phyloP scores from a whole-genome alignment of 2,113 vertebrate genomes.

The Zosterops lateralis region DNA sequence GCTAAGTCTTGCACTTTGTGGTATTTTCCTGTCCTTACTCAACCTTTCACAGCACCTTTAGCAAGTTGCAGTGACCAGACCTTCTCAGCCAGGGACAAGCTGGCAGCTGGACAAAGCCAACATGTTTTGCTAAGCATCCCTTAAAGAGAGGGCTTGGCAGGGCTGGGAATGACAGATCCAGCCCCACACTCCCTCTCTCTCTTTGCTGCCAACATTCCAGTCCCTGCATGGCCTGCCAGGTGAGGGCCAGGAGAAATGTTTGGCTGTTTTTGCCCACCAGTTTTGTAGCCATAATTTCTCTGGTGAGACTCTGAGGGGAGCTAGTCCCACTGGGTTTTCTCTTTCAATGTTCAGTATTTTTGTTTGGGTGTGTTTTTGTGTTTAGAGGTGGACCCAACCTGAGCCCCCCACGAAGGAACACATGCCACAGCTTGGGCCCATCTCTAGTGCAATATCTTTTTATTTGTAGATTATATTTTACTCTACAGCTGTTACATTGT shows the following conservation, averaged over 20 bases:
- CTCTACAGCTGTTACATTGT: not conserved
- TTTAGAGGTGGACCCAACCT: constrained; percentile 46
- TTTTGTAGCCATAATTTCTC: not conserved
- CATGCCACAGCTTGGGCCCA: constrained; percentile 4
- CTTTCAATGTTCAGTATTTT: not conserved
- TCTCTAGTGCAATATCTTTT: constrained; percentile 41
- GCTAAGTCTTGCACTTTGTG: constrained; percentile 10
- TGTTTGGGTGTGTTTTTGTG: not conserved
- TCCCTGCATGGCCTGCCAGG: accelerated
- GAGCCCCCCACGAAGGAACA: not conserved
- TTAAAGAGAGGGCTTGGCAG: not conserved
- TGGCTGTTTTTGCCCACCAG: not conserved
- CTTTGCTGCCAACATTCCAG: not conserved
- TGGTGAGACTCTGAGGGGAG: not conserved
- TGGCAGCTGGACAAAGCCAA: not conserved
- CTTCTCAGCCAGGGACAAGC: not conserved
- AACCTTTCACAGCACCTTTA: not conserved
- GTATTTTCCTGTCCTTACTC: not conserved
- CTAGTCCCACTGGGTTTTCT: not conserved
- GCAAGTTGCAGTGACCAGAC: not conserved
- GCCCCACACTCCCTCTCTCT: not conserved
- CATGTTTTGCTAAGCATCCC: not conserved
- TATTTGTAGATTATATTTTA: constrained; percentile 42
- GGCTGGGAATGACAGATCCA: not conserved
- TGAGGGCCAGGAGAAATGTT: not conserved